Evolutionary conservation across 2,113 vertebrate genomes (phyloP).

Genomic region (Ornithorhynchus anatinus): DNA sequence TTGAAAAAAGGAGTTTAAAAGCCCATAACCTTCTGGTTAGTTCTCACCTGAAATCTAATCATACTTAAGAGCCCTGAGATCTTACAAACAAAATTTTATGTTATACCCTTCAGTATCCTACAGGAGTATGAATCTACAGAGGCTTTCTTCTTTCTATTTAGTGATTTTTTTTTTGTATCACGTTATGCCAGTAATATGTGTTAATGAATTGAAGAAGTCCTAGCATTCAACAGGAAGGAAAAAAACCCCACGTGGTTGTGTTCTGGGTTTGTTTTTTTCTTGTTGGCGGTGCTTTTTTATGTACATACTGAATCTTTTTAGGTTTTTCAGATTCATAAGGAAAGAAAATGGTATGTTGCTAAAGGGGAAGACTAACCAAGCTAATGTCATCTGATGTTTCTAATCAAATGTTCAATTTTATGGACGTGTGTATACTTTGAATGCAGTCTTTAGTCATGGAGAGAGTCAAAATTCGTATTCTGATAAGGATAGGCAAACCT

Average conservation of each 20-base stretch:
- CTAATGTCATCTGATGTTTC: constrained; percentile 41
- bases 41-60: constrained; percentile 3
- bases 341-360: constrained; percentile 49
- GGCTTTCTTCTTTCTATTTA: constrained; percentile 49
- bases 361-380: constrained; percentile 40
- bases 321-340: constrained; percentile 49
- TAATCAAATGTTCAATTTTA: constrained; percentile 35
- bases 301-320: constrained; percentile 45
- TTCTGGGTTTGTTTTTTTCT: no score
- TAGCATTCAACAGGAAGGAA: constrained; percentile 30
- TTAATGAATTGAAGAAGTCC: constrained; percentile 60
- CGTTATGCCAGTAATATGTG: constrained; percentile 40
- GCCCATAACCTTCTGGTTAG: neutral
- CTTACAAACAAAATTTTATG: constrained; percentile 35
- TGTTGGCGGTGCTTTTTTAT: no score
- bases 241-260: constrained; percentile 52
- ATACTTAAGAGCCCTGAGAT: constrained; percentile 32
- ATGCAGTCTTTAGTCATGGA: constrained; percentile 14
- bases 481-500: constrained; percentile 66
- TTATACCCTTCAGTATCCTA: constrained; percentile 39
- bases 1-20: neutral
- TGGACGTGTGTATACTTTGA: constrained; percentile 17
- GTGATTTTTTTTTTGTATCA: constrained; percentile 37
- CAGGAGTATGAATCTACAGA: constrained; percentile 62
- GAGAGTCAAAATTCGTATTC: constrained; percentile 69